Base-by-base conservation (phyloP, 2,113 vertebrate species). In the Phaethon lepturus region DNA sequence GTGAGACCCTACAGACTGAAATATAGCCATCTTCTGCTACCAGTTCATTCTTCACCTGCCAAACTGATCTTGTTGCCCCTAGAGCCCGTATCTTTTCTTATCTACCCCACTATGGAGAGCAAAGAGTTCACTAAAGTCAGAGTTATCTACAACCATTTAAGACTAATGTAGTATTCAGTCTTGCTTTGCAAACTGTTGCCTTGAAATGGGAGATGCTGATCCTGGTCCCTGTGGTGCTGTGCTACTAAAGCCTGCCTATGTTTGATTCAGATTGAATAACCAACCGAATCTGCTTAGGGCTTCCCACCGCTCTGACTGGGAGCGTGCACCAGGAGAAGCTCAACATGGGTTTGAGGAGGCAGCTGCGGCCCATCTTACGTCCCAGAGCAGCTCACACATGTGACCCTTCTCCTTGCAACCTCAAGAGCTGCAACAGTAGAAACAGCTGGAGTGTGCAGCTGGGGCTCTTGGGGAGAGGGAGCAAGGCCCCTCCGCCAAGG, bases 311-410 rank as follows among this genome's bases (percentile, higher is more conserved):
- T 58, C 50, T 55, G 35, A 20, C 68, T 62, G 26, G 0, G 0
- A 40, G 28, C 29, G 16, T 67, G 56, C 38, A 29, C n/a, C 1
- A 1, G 75, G 17, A 71, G 74, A 63, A 45, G 56, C 56, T 82
- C 22, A 55, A 0, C 8, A 4, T 15, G 64, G 15, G 7, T 38
- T 94, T 69, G 24, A 26, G 44, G 42, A 74, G 59, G 12, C 35
- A 52, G 28, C 56, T 0, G 0, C 72, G 52, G 38, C 28, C 60
- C n/a, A 4, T 87, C 40, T 71, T 72, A 5, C 2, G 4, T 38
- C 56, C 50, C 33, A 29, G 23, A 74, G 35, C 13, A 63, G 42
- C 42, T 90, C 49, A 55, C 35, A 78, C 22, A 15, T 49, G 17
- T 24, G 25, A 63, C 58, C 25, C 28, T 69, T 77, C 55, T 59